Percentiles rank a stretch among this genome's conserved stretches.
phyloP scores from a whole-genome alignment of 2,888 invertebrate species.

The Ernsta delagoae region DNA sequence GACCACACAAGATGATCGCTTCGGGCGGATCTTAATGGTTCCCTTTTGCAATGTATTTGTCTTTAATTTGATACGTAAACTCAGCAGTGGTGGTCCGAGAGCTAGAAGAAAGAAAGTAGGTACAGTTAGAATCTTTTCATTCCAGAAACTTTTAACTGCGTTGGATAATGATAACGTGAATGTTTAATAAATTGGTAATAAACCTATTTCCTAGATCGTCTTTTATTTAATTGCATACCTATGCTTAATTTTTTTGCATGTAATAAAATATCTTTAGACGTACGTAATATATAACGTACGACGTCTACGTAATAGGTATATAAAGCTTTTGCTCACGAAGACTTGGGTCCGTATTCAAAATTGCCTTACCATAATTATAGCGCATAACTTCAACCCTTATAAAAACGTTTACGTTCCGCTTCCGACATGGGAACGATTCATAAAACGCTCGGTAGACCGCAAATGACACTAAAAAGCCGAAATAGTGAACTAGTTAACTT shows the following conservation, averaged over 20 bases:
- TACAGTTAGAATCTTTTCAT: neutral
- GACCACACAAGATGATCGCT: conserved; percentile 54
- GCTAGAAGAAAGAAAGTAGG: neutral
- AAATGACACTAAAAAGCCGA: conserved; percentile 34
- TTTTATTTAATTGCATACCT: no score
- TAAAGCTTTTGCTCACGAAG: no score
- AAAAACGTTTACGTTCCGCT: neutral
- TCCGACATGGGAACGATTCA: conserved; percentile 25
- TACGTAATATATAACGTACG: no score
- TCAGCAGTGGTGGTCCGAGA: conserved; percentile 5
- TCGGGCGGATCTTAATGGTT: conserved; percentile 41
- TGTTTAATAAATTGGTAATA: no score
- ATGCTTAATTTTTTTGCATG: no score
- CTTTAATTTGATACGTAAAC: conserved; percentile 31
- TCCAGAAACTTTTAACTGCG: no score
- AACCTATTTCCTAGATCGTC: no score
- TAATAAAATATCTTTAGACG: no score
- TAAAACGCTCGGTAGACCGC: conserved; percentile 32
- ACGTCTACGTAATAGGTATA: neutral
- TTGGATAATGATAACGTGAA: no score
- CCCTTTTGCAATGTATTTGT: conserved; percentile 38
- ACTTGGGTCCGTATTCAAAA: no score
- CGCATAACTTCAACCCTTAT: conserved; percentile 13
- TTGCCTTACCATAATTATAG: conserved; percentile 1
- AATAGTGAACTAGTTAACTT: conserved; percentile 34